Conservation (phyloP, 1,140 invertebrate species). For the Probaryconus sp. region DNA sequence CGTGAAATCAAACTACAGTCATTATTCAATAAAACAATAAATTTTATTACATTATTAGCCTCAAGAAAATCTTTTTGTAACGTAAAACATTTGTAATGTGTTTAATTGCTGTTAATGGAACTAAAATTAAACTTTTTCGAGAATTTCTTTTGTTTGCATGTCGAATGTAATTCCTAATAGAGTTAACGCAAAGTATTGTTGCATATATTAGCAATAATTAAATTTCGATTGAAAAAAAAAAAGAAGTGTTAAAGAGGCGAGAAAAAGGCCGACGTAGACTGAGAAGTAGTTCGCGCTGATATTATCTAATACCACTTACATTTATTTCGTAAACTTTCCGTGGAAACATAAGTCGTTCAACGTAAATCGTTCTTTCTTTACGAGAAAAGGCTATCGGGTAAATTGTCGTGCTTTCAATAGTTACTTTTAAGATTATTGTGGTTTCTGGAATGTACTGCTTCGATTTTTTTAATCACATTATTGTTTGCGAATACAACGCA, state of each 20-base stretch:
- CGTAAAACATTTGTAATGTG: too few species aligned
- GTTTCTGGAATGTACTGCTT: slow-evolving; percentile 32
- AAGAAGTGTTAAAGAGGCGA: slow-evolving; percentile 6
- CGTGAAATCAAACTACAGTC: too few species aligned
- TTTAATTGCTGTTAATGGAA: too few species aligned
- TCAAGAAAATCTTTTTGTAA: too few species aligned
- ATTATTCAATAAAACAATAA: too few species aligned
- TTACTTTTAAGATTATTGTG: slow-evolving; percentile 60
- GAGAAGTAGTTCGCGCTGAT: slow-evolving; percentile 46
- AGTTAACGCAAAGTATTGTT: not conserved
- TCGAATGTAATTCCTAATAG: not conserved
- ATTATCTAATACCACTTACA: slow-evolving; percentile 61
- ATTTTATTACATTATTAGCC: too few species aligned
- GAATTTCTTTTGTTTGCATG: not conserved
- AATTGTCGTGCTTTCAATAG: slow-evolving; percentile 62
- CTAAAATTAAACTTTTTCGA: too few species aligned
- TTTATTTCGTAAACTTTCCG: slow-evolving; percentile 57
- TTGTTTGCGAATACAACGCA: slow-evolving; percentile 26
- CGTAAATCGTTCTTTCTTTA: slow-evolving; percentile 60
- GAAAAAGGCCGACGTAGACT: slow-evolving; percentile 39
- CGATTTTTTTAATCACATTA: slow-evolving; percentile 38
- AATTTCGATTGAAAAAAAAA: slow-evolving; percentile 24
- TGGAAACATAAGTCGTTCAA: slow-evolving; percentile 53
- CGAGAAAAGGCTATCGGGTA: slow-evolving; percentile 56
- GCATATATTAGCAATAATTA: slow-evolving; percentile 44